These are phyloP conservation scores for Agrenia bidenticulata DNA, from an alignment of 2,888 invertebrate genomes.

Conservation along the genomic window DNA sequence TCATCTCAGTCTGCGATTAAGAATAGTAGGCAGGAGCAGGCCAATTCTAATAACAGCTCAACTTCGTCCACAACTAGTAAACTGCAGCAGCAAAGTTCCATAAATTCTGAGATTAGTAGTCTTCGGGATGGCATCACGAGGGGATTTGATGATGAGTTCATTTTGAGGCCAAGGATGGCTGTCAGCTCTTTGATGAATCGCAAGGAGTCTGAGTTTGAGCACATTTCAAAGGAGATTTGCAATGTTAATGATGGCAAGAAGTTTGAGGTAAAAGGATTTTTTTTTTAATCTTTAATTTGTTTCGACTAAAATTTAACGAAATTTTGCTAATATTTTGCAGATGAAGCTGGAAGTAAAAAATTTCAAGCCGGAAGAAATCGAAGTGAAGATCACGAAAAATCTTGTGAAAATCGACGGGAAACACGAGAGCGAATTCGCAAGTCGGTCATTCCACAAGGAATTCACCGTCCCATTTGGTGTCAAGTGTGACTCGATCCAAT, in stretches of 20 bases:
- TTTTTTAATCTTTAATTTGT: too few species aligned
- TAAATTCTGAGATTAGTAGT: constrained; percentile 11
- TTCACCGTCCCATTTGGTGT: constrained; percentile 18
- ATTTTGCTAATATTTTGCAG: constrained; percentile 4
- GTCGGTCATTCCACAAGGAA: constrained; percentile 19
- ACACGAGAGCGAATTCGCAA: constrained; percentile 11
- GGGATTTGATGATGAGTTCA: constrained; percentile 6
- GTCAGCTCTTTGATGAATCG: background rate
- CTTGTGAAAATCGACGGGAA: constrained; percentile 10
- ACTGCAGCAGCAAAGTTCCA: constrained; percentile 6
- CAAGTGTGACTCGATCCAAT: constrained; percentile 4
- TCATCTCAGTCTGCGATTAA: background rate
- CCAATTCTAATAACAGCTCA: background rate
- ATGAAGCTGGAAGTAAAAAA: constrained; percentile 17
- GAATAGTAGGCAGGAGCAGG: background rate
- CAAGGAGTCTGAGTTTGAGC: background rate
- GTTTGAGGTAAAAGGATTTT: constrained; percentile 17
- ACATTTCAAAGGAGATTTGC: background rate
- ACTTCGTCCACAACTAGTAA: background rate
- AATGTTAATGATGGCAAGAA: constrained; percentile 10
- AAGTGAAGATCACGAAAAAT: constrained; percentile 16
- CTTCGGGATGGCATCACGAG: background rate
- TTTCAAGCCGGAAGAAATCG: constrained; percentile 16
- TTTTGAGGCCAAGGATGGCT: constrained; percentile 9
- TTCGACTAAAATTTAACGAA: background rate